These are phyloP conservation scores for Petroica traversi DNA, from an alignment of 2,113 vertebrate genomes.

Conservation along the genomic window DNA sequence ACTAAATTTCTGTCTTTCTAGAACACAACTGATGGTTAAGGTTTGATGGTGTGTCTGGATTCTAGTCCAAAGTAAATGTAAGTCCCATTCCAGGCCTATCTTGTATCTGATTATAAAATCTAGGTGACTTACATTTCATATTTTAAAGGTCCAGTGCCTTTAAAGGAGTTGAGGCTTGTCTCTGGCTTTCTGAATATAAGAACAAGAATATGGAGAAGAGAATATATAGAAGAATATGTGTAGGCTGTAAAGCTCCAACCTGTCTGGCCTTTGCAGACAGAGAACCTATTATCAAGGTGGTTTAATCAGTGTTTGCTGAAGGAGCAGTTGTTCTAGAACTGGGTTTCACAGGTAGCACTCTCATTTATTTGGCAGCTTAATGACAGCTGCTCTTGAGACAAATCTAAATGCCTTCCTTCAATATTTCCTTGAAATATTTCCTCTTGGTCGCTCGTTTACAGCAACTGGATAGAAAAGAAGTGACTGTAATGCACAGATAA, in stretches of 20 bases:
- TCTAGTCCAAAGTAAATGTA: neutral
- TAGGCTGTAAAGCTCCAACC: neutral
- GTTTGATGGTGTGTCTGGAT: neutral
- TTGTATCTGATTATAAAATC: neutral
- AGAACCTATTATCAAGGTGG: neutral
- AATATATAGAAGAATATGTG: neutral
- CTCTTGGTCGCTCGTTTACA: neutral
- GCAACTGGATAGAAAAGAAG: neutral
- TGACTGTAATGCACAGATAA: neutral
- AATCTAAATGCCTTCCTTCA: neutral
- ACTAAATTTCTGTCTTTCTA: neutral
- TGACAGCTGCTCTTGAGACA: neutral
- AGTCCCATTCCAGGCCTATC: neutral
- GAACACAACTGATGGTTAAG: neutral
- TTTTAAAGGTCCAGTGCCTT: neutral
- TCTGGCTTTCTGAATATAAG: neutral
- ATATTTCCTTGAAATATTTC: neutral
- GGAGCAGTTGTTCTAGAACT: neutral
- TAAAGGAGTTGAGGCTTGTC: neutral
- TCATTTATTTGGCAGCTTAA: neutral
- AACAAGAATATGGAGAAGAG: neutral
- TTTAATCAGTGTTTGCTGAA: conserved; percentile 29
- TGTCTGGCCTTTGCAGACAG: neutral
- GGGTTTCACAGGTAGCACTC: neutral
- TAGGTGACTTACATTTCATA: neutral